A percentile compares a stretch with the other conserved stretches of the same genome.
Evolutionary conservation across 2,888 invertebrate genomes (phyloP).

Genomic region (Gryllus longicercus): DNA sequence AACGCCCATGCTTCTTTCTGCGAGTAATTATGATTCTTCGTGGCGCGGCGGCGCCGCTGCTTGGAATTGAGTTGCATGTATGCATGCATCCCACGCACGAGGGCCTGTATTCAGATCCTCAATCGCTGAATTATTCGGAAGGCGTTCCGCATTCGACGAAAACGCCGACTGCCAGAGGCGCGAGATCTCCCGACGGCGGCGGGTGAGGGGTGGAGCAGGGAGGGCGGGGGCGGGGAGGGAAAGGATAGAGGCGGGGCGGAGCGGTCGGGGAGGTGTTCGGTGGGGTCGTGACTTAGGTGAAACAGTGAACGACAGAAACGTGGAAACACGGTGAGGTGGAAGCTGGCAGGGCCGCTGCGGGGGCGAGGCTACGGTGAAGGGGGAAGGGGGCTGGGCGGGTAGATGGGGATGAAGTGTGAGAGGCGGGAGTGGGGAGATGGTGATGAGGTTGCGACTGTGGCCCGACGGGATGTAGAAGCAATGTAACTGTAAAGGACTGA

Average conservation of each 20-base stretch:
- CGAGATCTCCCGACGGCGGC: no score
- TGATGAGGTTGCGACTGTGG: no score
- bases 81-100: background rate
- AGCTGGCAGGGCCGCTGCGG: no score
- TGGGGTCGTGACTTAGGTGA: background rate
- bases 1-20: no score
- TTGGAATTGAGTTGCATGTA: constrained; percentile 6
- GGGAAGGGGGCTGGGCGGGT: no score
- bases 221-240: background rate
- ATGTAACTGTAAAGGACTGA: no score
- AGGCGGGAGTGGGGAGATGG: no score
- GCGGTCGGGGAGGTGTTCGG: background rate
- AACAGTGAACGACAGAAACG: background rate
- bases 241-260: background rate
- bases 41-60: background rate
- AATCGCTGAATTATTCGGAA: background rate
- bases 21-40: constrained; percentile 4
- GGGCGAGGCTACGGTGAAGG: no score
- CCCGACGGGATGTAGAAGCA: no score
- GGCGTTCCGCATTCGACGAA: background rate
- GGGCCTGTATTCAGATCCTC: background rate
- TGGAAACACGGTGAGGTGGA: no score
- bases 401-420: no score
- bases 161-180: no score
- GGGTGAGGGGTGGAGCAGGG: background rate